Base-by-base conservation (phyloP, 2,113 vertebrate species). In the Nyctibius bracteatus region DNA sequence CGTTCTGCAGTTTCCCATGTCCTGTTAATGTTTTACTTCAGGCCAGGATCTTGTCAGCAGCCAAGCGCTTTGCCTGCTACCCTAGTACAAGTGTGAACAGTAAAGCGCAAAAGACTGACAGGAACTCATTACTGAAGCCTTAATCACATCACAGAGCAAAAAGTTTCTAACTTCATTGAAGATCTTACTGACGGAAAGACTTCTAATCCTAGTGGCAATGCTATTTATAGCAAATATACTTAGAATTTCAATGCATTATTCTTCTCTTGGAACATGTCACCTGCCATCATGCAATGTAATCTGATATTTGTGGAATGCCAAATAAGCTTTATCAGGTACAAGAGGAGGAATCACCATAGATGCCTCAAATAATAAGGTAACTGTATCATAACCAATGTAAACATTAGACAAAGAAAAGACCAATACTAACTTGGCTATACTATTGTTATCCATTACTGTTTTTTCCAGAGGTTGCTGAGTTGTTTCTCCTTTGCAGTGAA, bases 371-470 rank as follows among this genome's bases (percentile, higher is more conserved):
- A 74, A 47, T 15, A 86, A 7, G 17, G 15, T 19, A 82, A 65
- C 5, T 22, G 5, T 43, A 61, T 43, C 20, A 61, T 46, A 21
- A 30, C 9, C 49, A 65, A 4, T 27, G 5, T 55, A 75, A 70
- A 58, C 41, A 16, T 47, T 63, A 55, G 63, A 67, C 30, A 75
- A 81, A 63, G 10, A 61, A 63, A 68, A 79, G 14, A 78, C 5
- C 28, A 58, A 17, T 27, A 24, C 5, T 78, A 35, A 66, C 7
- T 52, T 74, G 10, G 27, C 31, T 78, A 25, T 44, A 37, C 8
- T 79, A 3, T 23, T 70, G 0, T 1, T 57, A n/a, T 7, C 3
- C 5, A n/a, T 70, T 62, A 35, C 5, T 52, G 5, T 8, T n/a
- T 77, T 72, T 54, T 46, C 16, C 9, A 74, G 51, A 61, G 4